Percentiles rank a stretch among this genome's conserved stretches.
Evolutionary conservation across 2,797 vertebrate species (phyloP).

Genomic region (Brachyrhaphis roseni): DNA sequence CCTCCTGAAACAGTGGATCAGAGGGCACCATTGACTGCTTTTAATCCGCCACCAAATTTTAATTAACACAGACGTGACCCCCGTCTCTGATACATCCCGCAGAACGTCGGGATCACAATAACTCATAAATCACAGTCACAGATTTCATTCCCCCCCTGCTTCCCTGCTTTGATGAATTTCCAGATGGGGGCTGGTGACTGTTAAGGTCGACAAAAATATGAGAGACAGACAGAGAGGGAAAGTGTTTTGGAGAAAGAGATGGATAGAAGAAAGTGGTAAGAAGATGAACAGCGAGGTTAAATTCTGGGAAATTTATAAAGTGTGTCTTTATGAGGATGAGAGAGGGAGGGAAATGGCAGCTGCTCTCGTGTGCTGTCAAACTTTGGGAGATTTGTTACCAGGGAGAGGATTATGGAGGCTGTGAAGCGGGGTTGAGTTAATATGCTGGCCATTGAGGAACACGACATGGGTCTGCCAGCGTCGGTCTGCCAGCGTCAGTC

Average conservation of each 20-base stretch:
- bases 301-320: conserved; percentile 37
- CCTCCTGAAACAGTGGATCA: conserved; percentile 76
- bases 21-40: conserved; percentile 79
- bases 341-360: conserved; percentile 50
- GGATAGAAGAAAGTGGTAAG: conserved; percentile 11
- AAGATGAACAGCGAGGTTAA: conserved; percentile 46
- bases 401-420: conserved; percentile 70
- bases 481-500: conserved; percentile 46
- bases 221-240: conserved; percentile 19
- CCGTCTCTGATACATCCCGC: conserved; percentile 70
- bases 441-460: conserved; percentile 62
- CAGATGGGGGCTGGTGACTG: conserved; percentile 64
- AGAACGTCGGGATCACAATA: conserved; percentile 75
- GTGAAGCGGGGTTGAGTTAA: conserved; percentile 74
- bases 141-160: conserved; percentile 67
- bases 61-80: conserved; percentile 81
- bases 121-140: conserved; percentile 78
- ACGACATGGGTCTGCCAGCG: conserved; percentile 53
- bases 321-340: conserved; percentile 48
- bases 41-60: conserved; percentile 81
- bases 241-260: conserved; percentile 15
- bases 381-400: conserved; percentile 74
- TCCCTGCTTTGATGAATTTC: conserved; percentile 76
- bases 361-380: conserved; percentile 61
- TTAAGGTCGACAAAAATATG: conserved; percentile 65